Conservation (phyloP, 1,140 invertebrate genomes). For the Drosophila watanabei region DNA sequence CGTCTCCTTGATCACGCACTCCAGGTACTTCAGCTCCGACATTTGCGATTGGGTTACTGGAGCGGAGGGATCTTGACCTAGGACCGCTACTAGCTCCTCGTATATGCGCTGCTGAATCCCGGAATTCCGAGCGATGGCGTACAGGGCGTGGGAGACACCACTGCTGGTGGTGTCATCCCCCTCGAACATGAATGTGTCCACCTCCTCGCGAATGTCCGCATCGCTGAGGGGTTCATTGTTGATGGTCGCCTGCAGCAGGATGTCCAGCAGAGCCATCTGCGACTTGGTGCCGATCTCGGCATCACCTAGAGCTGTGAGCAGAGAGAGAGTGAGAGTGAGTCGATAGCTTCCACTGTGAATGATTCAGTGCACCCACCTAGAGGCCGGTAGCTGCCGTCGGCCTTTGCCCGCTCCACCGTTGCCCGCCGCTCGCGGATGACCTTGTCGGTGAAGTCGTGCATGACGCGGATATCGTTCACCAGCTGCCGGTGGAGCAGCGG, state of each 20-base stretch:
- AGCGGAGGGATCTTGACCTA: constrained; percentile 81
- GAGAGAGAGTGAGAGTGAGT: not conserved
- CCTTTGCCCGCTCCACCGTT: constrained; percentile 51
- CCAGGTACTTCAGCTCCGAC: constrained; percentile 86
- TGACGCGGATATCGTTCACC: constrained; percentile 64
- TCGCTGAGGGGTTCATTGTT: constrained; percentile 88
- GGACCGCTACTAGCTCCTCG: constrained; percentile 87
- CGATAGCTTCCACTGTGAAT: not conserved
- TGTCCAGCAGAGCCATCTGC: constrained; percentile 91
- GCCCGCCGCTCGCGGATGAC: constrained; percentile 68
- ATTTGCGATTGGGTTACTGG: constrained; percentile 84
- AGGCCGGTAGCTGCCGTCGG: constrained; percentile 63
- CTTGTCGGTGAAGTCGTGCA: constrained; percentile 78
- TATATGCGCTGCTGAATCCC: constrained; percentile 86
- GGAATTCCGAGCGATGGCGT: constrained; percentile 61
- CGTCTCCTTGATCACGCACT: constrained; percentile 87
- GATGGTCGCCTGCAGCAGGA: constrained; percentile 89
- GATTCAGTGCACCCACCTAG: constrained; percentile 50
- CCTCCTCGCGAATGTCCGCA: constrained; percentile 90
- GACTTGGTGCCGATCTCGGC: constrained; percentile 86
- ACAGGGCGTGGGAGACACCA: constrained; percentile 63
- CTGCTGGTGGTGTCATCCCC: constrained; percentile 85
- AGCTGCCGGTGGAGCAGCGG: constrained; percentile 51
- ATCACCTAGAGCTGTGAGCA: constrained; percentile 57
- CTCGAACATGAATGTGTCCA: constrained; percentile 92